These are phyloP conservation scores for Hemichromis elongatus DNA, from an alignment of 2,113 vertebrate genomes.

Conservation along the genomic window DNA sequence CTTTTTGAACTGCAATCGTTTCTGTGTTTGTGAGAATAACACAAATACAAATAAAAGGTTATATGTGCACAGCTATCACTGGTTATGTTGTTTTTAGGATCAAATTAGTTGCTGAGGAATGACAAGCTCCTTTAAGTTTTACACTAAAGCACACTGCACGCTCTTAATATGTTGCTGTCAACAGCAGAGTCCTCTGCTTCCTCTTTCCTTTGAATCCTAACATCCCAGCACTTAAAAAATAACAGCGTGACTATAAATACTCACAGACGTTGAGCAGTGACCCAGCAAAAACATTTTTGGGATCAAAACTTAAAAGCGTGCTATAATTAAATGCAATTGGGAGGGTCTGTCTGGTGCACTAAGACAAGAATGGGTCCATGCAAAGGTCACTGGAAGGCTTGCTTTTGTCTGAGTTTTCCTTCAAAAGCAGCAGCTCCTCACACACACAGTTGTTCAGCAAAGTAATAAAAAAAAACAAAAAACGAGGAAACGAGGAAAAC, in stretches of 20 bases:
- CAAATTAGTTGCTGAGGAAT: background rate
- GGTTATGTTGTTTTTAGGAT: background rate
- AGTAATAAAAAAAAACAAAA: background rate
- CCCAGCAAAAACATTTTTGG: background rate
- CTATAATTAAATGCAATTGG: conserved; percentile 32
- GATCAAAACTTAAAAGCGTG: background rate
- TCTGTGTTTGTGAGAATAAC: background rate
- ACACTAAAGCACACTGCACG: background rate
- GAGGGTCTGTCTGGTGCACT: background rate
- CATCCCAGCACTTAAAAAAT: background rate
- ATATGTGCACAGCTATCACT: background rate
- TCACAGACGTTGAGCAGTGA: background rate
- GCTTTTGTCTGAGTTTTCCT: conserved; percentile 30
- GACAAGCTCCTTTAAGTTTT: background rate
- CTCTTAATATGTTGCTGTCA: background rate
- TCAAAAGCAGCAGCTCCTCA: background rate
- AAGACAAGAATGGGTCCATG: background rate
- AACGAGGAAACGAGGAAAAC: no score
- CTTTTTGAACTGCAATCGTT: background rate
- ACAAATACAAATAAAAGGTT: background rate
- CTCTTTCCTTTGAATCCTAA: background rate
- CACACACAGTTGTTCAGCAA: background rate
- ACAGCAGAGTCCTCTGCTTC: background rate
- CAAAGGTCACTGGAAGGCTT: conserved; percentile 27
- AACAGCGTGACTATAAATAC: background rate